phyloP scores from a whole-genome alignment of 2,797 vertebrate genomes.

The Sphenopsis melanotis region DNA sequence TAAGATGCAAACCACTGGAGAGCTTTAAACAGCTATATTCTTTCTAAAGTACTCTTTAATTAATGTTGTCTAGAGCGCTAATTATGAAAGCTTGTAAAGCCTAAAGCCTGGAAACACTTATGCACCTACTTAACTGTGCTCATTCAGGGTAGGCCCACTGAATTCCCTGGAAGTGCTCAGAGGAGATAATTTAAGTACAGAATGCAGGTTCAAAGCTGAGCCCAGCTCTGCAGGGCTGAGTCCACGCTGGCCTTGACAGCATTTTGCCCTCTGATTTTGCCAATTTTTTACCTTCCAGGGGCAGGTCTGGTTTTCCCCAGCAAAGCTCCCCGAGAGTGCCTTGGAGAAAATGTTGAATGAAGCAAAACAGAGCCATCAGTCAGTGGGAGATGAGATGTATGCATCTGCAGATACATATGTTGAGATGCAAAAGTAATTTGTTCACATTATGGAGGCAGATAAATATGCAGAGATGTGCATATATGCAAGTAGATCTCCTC shows the following conservation, averaged over 20 bases:
- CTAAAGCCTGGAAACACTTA: slow-evolving; percentile 58
- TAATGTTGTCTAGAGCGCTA: slow-evolving; percentile 58
- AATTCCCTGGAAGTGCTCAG: background rate
- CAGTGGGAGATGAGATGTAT: background rate
- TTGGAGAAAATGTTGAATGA: background rate
- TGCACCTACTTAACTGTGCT: slow-evolving; percentile 43
- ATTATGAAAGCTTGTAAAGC: slow-evolving; percentile 58
- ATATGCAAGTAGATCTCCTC: background rate
- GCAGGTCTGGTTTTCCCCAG: background rate
- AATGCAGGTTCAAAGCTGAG: background rate
- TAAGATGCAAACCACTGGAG: slow-evolving; percentile 36
- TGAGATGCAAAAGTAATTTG: background rate
- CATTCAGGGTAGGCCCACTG: background rate
- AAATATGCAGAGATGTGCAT: background rate
- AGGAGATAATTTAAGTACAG: background rate
- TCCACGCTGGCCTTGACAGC: background rate
- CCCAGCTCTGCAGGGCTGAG: background rate
- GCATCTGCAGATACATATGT: background rate
- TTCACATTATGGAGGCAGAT: background rate
- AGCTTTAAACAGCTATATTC: slow-evolving; percentile 45
- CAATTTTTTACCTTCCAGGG: background rate
- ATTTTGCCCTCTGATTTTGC: background rate
- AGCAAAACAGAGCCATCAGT: background rate
- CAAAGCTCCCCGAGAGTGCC: background rate
- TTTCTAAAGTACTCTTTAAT: slow-evolving; percentile 58